Percentiles rank a stretch among this genome's conserved stretches.
These are phyloP conservation scores for Oligia latruncula DNA, from an alignment of 2,888 invertebrate genomes.

Conservation along the genomic window DNA sequence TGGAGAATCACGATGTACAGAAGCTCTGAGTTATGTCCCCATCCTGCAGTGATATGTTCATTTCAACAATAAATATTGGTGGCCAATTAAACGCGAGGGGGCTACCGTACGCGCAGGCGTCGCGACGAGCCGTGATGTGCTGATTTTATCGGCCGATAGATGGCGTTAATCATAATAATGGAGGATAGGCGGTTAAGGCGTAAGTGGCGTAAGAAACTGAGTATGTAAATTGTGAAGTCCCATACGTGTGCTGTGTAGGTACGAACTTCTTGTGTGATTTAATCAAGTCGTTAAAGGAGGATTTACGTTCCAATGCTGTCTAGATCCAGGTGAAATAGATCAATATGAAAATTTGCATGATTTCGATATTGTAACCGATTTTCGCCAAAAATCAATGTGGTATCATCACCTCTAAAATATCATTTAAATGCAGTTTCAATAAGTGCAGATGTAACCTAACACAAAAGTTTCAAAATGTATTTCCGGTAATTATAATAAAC, in stretches of 20 bases:
- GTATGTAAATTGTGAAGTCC: conserved; percentile 33
- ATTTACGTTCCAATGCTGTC: background rate
- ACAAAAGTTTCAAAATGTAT: background rate
- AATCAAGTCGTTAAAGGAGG: background rate
- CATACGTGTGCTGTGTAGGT: background rate
- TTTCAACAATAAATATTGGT: conserved; percentile 89
- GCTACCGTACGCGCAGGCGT: conserved; percentile 68
- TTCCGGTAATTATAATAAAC: background rate
- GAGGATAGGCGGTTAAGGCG: conserved; percentile 36
- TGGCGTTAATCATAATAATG: conserved; percentile 66
- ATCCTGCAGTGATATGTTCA: conserved; percentile 86
- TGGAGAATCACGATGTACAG: conserved; percentile 87
- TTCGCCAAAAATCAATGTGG: background rate
- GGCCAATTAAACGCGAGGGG: conserved; percentile 84
- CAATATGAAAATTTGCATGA: background rate
- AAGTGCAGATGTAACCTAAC: background rate
- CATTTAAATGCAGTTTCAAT: background rate
- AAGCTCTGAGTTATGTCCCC: conserved; percentile 88
- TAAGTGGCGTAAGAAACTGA: conserved; percentile 36
- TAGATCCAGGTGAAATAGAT: background rate
- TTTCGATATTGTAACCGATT: background rate
- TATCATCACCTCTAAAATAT: background rate
- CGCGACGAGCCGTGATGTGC: conserved; percentile 53
- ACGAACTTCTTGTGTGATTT: background rate
- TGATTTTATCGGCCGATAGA: conserved; percentile 62